phyloP scores from a whole-genome alignment of 2,888 invertebrate species.

The Phlogophora meticulosa region DNA sequence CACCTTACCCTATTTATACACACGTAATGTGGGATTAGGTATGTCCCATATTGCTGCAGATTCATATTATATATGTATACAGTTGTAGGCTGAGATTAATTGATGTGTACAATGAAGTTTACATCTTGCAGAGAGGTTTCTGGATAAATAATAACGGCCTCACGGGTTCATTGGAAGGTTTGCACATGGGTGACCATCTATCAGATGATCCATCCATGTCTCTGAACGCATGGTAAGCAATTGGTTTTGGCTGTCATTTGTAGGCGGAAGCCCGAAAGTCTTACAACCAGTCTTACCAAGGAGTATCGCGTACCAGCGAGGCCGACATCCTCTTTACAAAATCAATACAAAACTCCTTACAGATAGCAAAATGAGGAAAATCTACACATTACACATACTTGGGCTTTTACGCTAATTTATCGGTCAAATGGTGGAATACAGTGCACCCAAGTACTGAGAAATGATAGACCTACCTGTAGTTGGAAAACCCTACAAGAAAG shows the following conservation, averaged over 20 bases:
- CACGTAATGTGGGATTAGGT: neutral
- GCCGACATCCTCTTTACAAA: constrained; percentile 1
- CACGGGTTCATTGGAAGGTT: no score
- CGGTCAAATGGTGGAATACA: constrained; percentile 1
- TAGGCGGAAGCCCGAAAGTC: no score
- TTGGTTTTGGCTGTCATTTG: no score
- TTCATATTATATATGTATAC: no score
- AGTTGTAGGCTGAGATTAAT: neutral
- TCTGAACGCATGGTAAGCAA: no score
- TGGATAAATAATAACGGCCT: no score
- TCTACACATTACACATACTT: constrained; percentile 7
- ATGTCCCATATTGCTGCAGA: neutral
- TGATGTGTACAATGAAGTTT: neutral
- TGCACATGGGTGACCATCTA: no score
- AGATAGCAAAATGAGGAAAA: constrained; percentile 11
- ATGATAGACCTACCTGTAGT: neutral
- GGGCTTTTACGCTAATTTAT: constrained; percentile 34
- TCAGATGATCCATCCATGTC: no score
- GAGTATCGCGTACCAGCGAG: no score
- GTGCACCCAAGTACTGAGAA: constrained; percentile 9
- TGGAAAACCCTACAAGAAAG: constrained; percentile 27
- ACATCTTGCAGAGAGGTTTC: no score
- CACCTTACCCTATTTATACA: neutral
- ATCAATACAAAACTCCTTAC: neutral
- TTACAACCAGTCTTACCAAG: no score